Evolutionary conservation across 2,888 invertebrate genomes (phyloP).

Genomic region (Axea sp.): DNA sequence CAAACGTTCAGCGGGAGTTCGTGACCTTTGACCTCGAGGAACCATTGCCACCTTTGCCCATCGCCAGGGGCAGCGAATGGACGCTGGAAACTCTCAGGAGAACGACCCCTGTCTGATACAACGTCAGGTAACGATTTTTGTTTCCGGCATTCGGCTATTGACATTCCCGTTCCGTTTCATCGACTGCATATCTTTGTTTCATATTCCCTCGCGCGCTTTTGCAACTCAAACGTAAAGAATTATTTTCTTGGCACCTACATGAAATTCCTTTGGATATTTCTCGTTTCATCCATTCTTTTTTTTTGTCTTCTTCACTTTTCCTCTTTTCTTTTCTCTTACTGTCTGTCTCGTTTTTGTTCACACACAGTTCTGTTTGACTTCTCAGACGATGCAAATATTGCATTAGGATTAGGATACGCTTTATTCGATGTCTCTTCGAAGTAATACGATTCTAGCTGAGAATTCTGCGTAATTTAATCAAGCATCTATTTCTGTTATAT

Average conservation of each 20-base stretch:
- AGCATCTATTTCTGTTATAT: too few species aligned
- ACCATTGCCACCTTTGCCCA: constrained; percentile 78
- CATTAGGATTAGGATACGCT: constrained; percentile 13
- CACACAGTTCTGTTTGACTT: background rate
- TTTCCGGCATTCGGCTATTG: constrained; percentile 28
- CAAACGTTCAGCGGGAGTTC: constrained; percentile 83
- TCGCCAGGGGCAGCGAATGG: constrained; percentile 80
- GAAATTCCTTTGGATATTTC: constrained; percentile 10
- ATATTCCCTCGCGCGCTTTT: constrained; percentile 32
- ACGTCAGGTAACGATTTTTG: constrained; percentile 71
- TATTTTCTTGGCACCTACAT: constrained; percentile 33
- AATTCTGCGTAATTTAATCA: constrained; percentile 5
- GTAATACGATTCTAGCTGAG: constrained; percentile 4
- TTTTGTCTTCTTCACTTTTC: background rate
- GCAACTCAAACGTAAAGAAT: constrained; percentile 24
- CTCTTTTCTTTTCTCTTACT: background rate
- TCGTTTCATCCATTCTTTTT: background rate
- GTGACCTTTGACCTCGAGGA: constrained; percentile 86
- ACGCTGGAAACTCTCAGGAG: constrained; percentile 77
- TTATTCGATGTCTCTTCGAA: constrained; percentile 5
- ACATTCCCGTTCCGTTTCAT: constrained; percentile 25
- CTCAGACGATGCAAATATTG: constrained; percentile 14
- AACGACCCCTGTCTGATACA: constrained; percentile 78
- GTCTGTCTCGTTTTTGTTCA: too few species aligned
- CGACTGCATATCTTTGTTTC: constrained; percentile 41